A percentile compares a stretch with the other conserved stretches of the same genome.
These are phyloP conservation scores for Anguilla anguilla DNA, from an alignment of 2,797 vertebrate species.

Conservation along the genomic window DNA sequence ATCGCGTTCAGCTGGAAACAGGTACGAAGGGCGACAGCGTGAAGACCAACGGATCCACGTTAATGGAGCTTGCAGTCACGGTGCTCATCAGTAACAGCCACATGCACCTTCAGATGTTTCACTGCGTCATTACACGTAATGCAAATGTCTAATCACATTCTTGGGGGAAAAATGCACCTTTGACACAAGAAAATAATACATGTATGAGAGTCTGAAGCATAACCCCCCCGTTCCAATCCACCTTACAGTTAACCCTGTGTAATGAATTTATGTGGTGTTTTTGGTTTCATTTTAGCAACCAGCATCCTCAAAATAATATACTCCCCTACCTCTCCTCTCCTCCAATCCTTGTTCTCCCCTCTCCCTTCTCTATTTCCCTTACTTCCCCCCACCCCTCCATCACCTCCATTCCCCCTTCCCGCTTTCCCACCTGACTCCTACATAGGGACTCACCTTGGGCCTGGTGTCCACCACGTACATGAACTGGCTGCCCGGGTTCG, in stretches of 20 bases:
- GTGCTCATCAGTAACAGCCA: not conserved
- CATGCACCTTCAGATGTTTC: not conserved
- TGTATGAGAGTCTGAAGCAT: not conserved
- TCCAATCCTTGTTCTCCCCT: too few species aligned
- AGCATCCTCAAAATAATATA: not conserved
- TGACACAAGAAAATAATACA: not conserved
- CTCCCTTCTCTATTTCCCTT: not conserved
- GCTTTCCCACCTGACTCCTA: not conserved
- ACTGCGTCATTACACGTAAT: not conserved
- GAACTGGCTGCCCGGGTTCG: constrained; percentile 89
- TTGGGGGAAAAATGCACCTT: not conserved
- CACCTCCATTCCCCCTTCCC: not conserved
- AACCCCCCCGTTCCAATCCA: not conserved
- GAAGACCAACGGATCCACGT: not conserved
- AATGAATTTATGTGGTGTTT: not conserved
- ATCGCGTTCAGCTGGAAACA: constrained; percentile 89
- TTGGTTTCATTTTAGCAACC: not conserved
- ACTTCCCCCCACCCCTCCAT: not conserved
- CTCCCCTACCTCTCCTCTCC: not conserved
- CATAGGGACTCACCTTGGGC: constrained; percentile 79
- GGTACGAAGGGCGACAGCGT: not conserved
- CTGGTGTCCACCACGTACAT: constrained; percentile 95
- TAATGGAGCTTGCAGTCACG: not conserved
- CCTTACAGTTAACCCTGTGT: not conserved
- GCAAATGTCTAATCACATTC: not conserved